phyloP scores from a whole-genome alignment of 2,113 vertebrate genomes.

The Stegastes partitus region DNA sequence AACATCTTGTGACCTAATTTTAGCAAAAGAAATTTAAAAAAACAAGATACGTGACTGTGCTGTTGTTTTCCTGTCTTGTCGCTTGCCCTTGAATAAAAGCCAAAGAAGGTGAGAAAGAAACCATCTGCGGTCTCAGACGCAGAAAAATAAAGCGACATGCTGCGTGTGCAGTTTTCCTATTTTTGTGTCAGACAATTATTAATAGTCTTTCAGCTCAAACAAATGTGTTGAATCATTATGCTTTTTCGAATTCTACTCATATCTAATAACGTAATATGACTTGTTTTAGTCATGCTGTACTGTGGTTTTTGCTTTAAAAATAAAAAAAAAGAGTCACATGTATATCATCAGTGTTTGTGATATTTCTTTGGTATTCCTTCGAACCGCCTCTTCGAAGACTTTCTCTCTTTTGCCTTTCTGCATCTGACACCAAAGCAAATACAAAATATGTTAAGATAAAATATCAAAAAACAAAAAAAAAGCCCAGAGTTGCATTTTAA shows the following conservation, averaged over 20 bases:
- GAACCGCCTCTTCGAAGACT: too few species aligned
- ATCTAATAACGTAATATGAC: not conserved
- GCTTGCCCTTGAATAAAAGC: slow-evolving; percentile 44
- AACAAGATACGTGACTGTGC: not conserved
- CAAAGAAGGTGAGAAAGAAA: slow-evolving; percentile 56
- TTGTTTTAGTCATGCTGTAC: not conserved
- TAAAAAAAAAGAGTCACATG: not conserved
- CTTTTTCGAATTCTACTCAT: not conserved
- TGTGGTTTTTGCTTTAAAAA: not conserved
- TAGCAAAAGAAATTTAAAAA: not conserved
- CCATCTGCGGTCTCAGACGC: slow-evolving; percentile 55
- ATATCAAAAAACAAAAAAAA: not conserved
- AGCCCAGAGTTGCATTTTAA: slow-evolving; percentile 10
- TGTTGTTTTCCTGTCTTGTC: not conserved
- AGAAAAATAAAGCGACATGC: not conserved
- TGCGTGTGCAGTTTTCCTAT: not conserved
- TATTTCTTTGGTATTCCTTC: not conserved
- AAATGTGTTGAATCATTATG: not conserved
- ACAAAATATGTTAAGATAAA: not conserved
- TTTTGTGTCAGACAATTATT: not conserved
- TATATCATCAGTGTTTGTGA: not conserved
- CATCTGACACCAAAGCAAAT: not conserved
- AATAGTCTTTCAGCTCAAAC: not conserved
- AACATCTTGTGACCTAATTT: not conserved
- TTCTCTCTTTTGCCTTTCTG: not conserved